A percentile compares a stretch with the other conserved stretches of the same genome.
These are phyloP conservation scores for Passer domesticus DNA, from an alignment of 2,113 vertebrate species.

Conservation along the genomic window DNA sequence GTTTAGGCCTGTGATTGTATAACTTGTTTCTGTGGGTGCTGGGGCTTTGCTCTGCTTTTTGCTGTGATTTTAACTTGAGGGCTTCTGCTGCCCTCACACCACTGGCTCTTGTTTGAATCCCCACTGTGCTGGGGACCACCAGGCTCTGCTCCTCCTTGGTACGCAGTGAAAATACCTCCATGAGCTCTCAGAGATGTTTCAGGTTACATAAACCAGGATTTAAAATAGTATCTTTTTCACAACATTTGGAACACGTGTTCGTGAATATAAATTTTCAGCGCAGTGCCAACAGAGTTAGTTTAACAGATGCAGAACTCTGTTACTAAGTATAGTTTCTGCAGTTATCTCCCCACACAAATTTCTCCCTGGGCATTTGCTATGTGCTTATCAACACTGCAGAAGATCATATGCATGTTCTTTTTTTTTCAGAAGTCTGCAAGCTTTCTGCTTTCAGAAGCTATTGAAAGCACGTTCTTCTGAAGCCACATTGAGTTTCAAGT, in stretches of 20 bases:
- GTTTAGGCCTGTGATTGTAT: not conserved
- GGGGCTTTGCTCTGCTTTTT: not conserved
- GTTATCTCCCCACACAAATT: constrained; percentile 58
- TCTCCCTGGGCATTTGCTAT: constrained; percentile 48
- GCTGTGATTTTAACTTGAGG: not conserved
- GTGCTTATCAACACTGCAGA: constrained; percentile 46
- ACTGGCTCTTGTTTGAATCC: not conserved
- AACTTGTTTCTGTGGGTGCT: not conserved
- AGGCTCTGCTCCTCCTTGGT: not conserved
- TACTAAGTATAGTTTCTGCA: constrained; percentile 61
- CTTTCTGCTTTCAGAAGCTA: not conserved
- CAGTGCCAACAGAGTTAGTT: constrained; percentile 45
- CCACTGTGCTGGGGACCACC: not conserved
- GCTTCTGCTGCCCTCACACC: not conserved
- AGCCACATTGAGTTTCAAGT: not conserved
- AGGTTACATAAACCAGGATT: constrained; percentile 48
- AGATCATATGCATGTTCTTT: not conserved
- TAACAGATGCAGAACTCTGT: constrained; percentile 57
- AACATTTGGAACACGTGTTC: constrained; percentile 43
- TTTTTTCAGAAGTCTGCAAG: not conserved
- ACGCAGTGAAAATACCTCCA: not conserved
- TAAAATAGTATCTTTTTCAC: constrained; percentile 57
- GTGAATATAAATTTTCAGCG: constrained; percentile 23
- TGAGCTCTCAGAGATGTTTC: not conserved
- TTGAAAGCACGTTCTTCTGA: not conserved